Percentiles rank a stretch among this genome's conserved stretches.
These are phyloP conservation scores for Eupithecia vulgata DNA, from an alignment of 2,888 invertebrate species.

Conservation along the genomic window DNA sequence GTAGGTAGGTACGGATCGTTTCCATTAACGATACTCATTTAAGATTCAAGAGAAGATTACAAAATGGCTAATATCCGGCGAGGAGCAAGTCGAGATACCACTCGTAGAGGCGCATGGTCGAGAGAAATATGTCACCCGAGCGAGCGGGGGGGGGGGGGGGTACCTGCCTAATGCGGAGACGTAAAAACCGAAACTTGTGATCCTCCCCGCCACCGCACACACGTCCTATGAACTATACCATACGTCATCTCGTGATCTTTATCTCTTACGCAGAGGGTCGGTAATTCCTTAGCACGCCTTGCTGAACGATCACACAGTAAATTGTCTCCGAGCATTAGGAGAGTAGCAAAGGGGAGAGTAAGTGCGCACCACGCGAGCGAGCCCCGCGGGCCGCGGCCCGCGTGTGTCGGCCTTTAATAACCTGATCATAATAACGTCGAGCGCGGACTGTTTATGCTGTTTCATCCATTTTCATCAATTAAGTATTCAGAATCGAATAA, in stretches of 20 bases:
- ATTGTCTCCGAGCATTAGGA: constrained; percentile 32
- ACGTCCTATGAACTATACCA: constrained; percentile 5
- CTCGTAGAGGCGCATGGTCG: constrained; percentile 7
- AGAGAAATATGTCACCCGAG: neutral
- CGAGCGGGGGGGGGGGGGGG: too few relatives aligned
- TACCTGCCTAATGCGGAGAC: neutral
- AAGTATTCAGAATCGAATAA: constrained; percentile 28
- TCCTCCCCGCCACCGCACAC: neutral
- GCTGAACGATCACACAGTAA: constrained; percentile 10
- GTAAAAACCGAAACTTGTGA: constrained; percentile 23
- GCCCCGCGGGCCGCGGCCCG: neutral
- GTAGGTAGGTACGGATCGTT: constrained; percentile 20
- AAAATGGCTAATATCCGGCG: constrained; percentile 32
- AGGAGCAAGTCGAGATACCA: constrained; percentile 21
- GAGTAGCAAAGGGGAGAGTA: constrained; percentile 15
- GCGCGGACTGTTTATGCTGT: constrained; percentile 13
- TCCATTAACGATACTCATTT: constrained; percentile 35
- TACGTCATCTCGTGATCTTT: constrained; percentile 10
- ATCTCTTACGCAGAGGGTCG: constrained; percentile 16
- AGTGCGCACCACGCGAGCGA: neutral
- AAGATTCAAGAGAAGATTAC: constrained; percentile 34
- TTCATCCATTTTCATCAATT: constrained; percentile 28
- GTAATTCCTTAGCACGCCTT: constrained; percentile 14
- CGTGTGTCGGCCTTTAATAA: neutral
- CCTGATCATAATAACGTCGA: constrained; percentile 19